A percentile compares a stretch with the other conserved stretches of the same genome.
Conservation (phyloP, 2,888 invertebrate species). For the Seira musarum region DNA sequence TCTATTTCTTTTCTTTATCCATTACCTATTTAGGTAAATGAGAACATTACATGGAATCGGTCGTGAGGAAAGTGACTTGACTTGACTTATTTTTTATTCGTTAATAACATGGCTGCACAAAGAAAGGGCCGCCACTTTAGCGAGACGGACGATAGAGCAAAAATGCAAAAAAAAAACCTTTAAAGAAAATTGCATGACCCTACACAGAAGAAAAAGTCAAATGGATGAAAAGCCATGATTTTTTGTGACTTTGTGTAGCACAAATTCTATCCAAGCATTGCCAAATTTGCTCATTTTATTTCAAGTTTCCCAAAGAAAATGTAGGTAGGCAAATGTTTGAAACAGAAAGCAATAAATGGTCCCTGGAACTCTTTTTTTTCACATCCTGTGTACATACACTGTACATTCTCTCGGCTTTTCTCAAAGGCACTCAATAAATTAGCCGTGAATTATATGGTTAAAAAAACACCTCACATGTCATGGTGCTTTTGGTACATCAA, state of each 20-base stretch:
- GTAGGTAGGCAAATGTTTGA: no score
- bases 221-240: no score
- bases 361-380: no score
- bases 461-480: conserved; percentile 21
- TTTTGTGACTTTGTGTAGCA: no score
- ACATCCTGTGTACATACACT: not conserved
- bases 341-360: no score
- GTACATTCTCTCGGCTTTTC: not conserved
- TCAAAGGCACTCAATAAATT: conserved; percentile 44
- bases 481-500: conserved; percentile 11
- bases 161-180: not conserved
- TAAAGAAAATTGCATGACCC: no score
- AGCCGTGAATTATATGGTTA: conserved; percentile 36
- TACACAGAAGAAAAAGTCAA: no score
- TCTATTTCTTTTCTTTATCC: conserved; percentile 20
- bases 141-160: not conserved
- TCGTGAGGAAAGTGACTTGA: conserved; percentile 21
- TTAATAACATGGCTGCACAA: conserved; percentile 40
- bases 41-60: conserved; percentile 58
- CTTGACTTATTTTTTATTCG: conserved; percentile 31
- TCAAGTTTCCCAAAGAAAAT: no score
- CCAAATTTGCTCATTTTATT: no score
- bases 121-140: conserved; percentile 26
- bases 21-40: conserved; percentile 55
- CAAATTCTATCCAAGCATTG: no score